phyloP scores from a whole-genome alignment of 2,113 vertebrate species.

The Cheirogaleus medius region DNA sequence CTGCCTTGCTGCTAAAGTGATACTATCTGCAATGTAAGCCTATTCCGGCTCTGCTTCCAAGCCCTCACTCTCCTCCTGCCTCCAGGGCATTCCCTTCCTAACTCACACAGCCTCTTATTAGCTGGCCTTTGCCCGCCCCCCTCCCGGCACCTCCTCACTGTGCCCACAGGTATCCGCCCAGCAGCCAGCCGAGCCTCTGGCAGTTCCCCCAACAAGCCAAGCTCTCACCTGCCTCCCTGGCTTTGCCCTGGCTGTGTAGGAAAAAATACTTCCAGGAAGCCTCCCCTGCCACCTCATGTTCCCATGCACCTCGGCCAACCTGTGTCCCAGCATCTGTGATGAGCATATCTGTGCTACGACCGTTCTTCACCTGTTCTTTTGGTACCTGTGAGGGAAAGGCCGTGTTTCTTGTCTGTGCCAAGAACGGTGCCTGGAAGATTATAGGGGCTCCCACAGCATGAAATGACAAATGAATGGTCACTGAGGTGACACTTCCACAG shows the following conservation, averaged over 20 bases:
- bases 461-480: background rate
- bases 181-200: background rate
- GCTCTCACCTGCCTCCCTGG: background rate
- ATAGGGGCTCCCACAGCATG: background rate
- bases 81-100: background rate
- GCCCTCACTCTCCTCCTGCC: background rate
- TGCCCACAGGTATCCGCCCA: no score
- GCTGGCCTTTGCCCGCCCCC: background rate
- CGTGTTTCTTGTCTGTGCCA: background rate
- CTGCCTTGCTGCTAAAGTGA: background rate
- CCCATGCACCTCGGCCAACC: no score
- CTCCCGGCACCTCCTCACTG: accelerated
- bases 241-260: background rate
- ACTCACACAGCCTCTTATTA: background rate
- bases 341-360: accelerated
- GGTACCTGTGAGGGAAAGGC: background rate
- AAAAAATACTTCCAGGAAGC: background rate
- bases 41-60: background rate
- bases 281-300: background rate
- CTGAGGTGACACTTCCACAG: background rate
- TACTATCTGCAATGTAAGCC: background rate
- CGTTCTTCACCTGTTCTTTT: background rate
- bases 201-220: background rate
- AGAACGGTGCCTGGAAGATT: background rate
- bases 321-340: background rate